Base-by-base conservation (phyloP, 2,797 vertebrate species). In the Lepilemur ruficaudatus region DNA sequence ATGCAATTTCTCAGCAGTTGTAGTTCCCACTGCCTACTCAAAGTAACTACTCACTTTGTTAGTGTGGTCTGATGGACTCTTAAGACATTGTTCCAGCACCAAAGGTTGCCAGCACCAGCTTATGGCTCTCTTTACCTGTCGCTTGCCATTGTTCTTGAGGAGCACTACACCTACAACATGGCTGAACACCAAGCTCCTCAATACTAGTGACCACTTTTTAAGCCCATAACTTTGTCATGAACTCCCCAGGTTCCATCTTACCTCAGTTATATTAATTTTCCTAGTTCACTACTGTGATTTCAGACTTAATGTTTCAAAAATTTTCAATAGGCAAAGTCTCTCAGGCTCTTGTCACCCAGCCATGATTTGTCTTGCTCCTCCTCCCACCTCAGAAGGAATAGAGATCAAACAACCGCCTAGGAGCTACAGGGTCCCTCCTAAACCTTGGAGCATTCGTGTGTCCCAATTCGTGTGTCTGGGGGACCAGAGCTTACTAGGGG, bases 261-360 rank as follows among this genome's bases (percentile, higher is more conserved):
- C 73, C 14, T 23, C 41, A 28, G 3, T 69, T 72, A 28, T 48
- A 79, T 48, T 55, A n/a, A 63, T 41, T 59, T 87, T 92, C 3
- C 41, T 65, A 48, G 11, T 80, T 96, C 23, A 35, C 4, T 76
- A 61, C n/a, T 80, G 25, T 87, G 91, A 70, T 52, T 50, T 89
- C 83, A 86, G 50, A 61, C 38, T 55, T 48, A 43, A 22, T 76
- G 20, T n/a, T 67, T 92, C 38, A 80, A 59, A 28, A 59, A 28
- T 25, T 28, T 59, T 28, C 57, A 59, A 59, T 59, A 59, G 57
- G 57, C 57, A 59, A 59, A 28, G 57, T 4, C 57, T 25, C 57
- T 59, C 57, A 59, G 23, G 57, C 57, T 59, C 23, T 59, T 28
- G 23, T 1, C 23, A 59, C 25, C 57, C 57, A 59, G 23, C 4